phyloP scores from a whole-genome alignment of 2,113 vertebrate genomes.

The Albula goreensis region DNA sequence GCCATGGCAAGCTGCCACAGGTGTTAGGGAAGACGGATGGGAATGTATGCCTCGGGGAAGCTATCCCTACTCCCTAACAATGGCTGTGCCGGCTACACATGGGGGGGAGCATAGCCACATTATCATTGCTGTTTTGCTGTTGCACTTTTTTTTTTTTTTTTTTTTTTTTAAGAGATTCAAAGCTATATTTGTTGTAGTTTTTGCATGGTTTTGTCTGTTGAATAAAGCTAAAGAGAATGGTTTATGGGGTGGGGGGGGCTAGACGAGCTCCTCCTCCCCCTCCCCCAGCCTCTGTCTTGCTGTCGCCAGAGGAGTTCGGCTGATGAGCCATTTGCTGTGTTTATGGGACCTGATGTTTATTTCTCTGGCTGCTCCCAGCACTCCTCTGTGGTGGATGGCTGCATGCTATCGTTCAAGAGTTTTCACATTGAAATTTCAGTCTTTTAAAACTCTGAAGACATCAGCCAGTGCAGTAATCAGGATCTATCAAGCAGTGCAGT shows the following conservation, averaged over 20 bases:
- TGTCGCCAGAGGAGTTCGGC: not conserved
- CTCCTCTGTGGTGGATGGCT: not conserved
- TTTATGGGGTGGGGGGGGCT: too few species aligned
- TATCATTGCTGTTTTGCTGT: too few species aligned
- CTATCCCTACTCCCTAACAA: not conserved
- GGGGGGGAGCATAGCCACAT: too few species aligned
- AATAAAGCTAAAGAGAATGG: too few species aligned
- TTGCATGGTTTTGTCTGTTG: too few species aligned
- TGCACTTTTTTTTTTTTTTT: too few species aligned
- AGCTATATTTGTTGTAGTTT: too few species aligned
- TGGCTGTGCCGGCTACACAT: too few species aligned
- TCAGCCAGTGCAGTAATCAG: not conserved
- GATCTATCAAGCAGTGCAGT: not conserved
- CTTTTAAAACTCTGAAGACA: not conserved
- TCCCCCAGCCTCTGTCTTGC: not conserved
- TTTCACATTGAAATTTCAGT: not conserved
- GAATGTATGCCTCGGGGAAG: conserved; percentile 16
- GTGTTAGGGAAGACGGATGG: conserved; percentile 48
- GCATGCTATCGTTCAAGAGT: not conserved
- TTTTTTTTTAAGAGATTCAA: too few species aligned
- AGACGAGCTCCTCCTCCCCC: not conserved
- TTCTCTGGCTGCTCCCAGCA: not conserved
- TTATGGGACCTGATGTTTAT: conserved; percentile 7
- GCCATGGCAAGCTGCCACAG: conserved; percentile 61
- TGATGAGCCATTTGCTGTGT: conserved; percentile 40